These are phyloP conservation scores for Halcyon smyrnensis DNA, from an alignment of 2,797 vertebrate species.

Conservation along the genomic window DNA sequence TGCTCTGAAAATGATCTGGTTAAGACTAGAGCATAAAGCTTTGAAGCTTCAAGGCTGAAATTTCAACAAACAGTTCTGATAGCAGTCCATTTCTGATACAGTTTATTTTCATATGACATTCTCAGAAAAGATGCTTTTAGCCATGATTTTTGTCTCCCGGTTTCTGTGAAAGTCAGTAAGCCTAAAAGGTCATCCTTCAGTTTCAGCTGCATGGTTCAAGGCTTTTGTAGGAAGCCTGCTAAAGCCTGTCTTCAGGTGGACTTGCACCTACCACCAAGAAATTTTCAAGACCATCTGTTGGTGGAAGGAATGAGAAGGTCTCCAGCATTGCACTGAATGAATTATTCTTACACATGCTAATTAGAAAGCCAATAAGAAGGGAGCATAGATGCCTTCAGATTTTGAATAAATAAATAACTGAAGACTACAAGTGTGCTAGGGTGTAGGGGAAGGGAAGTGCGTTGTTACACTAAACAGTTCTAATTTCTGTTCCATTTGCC, in stretches of 20 bases:
- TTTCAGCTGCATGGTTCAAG: not conserved
- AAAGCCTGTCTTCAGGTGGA: not conserved
- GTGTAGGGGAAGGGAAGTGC: not conserved
- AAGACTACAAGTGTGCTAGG: not conserved
- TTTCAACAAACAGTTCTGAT: not conserved
- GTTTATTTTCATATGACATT: not conserved
- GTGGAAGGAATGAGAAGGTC: not conserved
- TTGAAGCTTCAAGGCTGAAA: not conserved
- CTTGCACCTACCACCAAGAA: not conserved
- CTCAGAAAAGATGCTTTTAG: not conserved
- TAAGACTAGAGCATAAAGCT: not conserved
- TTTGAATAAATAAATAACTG: not conserved
- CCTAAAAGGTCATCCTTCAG: not conserved
- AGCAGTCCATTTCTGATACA: not conserved
- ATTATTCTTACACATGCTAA: not conserved
- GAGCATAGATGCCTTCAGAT: not conserved
- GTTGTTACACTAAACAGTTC: not conserved
- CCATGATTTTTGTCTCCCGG: not conserved
- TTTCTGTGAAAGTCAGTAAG: not conserved
- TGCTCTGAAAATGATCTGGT: not conserved
- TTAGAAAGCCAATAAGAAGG: not conserved
- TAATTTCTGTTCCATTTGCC: not conserved
- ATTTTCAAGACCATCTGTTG: not conserved
- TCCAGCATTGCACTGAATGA: not conserved
- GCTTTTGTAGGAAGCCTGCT: not conserved